A percentile compares a stretch with the other conserved stretches of the same genome.
Evolutionary conservation across 2,888 invertebrate genomes (phyloP).

Genomic region (Monochamus alternatus): DNA sequence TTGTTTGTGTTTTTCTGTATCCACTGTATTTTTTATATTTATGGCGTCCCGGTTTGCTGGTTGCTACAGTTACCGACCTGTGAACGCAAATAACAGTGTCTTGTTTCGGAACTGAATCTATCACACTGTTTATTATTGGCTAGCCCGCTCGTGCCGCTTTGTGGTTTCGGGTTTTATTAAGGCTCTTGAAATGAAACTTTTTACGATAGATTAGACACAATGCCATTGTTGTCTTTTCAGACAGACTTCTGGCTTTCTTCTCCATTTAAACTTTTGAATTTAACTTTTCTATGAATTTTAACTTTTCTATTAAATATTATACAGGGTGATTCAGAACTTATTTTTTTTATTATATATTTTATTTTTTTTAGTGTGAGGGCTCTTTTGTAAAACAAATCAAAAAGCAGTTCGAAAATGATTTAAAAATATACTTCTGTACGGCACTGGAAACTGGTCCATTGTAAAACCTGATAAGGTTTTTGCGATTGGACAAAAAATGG

Average conservation of each 20-base stretch:
- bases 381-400: too few relatives aligned
- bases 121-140: slow-evolving; percentile 44
- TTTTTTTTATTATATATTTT: too few relatives aligned
- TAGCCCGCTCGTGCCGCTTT: slow-evolving; percentile 33
- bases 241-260: background rate
- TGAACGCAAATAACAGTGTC: slow-evolving; percentile 68
- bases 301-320: too few relatives aligned
- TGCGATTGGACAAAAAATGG: too few relatives aligned
- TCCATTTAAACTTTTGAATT: background rate
- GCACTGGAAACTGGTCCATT: too few relatives aligned
- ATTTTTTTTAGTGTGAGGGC: too few relatives aligned
- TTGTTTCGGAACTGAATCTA: slow-evolving; percentile 54
- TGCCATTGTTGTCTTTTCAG: background rate
- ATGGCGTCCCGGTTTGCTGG: slow-evolving; percentile 69
- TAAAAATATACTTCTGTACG: too few relatives aligned
- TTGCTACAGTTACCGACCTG: slow-evolving; percentile 68
- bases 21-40: slow-evolving; percentile 66
- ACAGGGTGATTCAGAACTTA: too few relatives aligned
- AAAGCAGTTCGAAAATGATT: too few relatives aligned
- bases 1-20: slow-evolving; percentile 63
- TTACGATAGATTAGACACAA: slow-evolving; percentile 29
- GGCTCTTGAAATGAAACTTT: slow-evolving; percentile 22
- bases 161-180: slow-evolving; percentile 26
- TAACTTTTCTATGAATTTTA: background rate
- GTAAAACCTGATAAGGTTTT: too few relatives aligned